Evolutionary conservation across 1,140 invertebrate species (phyloP).

Genomic region (Fopius arisanus): DNA sequence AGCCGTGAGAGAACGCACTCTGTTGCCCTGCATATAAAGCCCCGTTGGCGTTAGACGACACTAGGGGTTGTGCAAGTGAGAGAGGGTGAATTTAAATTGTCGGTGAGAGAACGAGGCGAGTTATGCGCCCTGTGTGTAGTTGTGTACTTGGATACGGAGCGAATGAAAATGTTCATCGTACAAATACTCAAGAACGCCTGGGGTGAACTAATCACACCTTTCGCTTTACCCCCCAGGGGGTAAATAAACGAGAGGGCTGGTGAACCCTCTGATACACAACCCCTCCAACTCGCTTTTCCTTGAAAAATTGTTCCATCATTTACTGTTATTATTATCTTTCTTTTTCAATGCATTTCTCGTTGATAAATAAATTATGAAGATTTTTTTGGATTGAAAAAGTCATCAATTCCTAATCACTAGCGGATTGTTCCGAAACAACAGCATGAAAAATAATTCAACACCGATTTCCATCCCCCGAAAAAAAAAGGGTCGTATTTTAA

Average conservation of each 20-base stretch:
- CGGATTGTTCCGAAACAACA: too few species aligned
- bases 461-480: too few species aligned
- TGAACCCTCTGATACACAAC: neutral
- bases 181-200: conserved; percentile 19
- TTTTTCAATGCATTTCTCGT: too few species aligned
- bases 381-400: too few species aligned
- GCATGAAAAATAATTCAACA: too few species aligned
- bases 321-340: too few species aligned
- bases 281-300: neutral
- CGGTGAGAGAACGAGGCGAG: neutral
- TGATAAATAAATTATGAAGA: too few species aligned
- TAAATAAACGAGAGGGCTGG: conserved; percentile 11
- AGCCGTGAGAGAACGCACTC: conserved; percentile 22
- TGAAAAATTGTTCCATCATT: too few species aligned
- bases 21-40: neutral
- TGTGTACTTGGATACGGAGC: neutral
- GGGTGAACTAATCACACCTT: conserved; percentile 26
- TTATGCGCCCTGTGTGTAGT: neutral
- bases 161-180: conserved; percentile 29
- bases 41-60: neutral
- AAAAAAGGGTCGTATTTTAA: neutral
- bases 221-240: conserved; percentile 22
- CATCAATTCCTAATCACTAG: too few species aligned
- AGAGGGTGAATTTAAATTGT: neutral
- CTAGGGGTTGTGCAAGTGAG: neutral